phyloP scores from a whole-genome alignment of 2,113 vertebrate species.

The Pteropus alecto region DNA sequence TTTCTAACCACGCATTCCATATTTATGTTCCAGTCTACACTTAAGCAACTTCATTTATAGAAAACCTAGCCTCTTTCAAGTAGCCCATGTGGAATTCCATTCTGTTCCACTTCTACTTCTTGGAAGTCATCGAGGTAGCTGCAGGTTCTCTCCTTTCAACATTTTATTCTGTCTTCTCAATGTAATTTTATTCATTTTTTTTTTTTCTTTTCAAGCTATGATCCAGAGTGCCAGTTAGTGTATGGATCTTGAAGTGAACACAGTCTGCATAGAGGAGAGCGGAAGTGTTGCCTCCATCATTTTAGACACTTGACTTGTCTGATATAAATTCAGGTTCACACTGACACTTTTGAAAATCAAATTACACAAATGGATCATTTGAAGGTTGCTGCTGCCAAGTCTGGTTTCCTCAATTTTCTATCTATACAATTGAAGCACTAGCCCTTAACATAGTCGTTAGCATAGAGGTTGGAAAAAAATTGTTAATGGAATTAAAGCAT shows the following conservation, averaged over 20 bases:
- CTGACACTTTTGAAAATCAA: not conserved
- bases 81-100: not conserved
- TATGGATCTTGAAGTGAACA: not conserved
- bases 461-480: not conserved
- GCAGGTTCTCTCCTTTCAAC: not conserved
- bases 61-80: not conserved
- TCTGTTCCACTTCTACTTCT: not conserved
- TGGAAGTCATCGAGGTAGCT: not conserved
- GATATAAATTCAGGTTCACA: not conserved
- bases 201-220: not conserved
- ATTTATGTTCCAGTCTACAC: not conserved
- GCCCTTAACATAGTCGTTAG: not conserved
- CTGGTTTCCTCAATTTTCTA: not conserved
- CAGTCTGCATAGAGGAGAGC: not conserved
- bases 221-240: not conserved
- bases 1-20: not conserved
- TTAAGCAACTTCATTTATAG: not conserved
- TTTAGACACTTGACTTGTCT: not conserved
- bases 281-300: not conserved
- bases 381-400: not conserved
- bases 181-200: not conserved
- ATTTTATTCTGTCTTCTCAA: not conserved
- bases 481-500: not conserved
- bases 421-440: not conserved
- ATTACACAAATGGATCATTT: not conserved